Evolutionary conservation across 2,888 invertebrate genomes (phyloP).

Genomic region (Pyrocoelia pectoralis): DNA sequence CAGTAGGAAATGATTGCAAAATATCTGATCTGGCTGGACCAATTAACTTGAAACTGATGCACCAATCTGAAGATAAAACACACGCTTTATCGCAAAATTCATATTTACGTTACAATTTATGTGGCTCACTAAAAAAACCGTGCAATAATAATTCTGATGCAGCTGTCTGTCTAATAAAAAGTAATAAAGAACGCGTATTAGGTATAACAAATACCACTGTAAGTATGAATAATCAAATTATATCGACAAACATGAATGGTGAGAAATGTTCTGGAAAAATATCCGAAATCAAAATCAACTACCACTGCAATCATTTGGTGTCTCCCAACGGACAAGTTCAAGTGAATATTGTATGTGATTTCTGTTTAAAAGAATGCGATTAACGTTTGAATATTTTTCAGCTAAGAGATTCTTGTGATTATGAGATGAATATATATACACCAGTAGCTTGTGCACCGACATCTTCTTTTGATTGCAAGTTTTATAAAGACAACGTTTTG

Average conservation of each 20-base stretch:
- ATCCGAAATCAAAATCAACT: slow-evolving; percentile 8
- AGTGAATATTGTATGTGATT: not conserved
- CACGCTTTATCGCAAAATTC: slow-evolving; percentile 8
- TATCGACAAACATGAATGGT: slow-evolving; percentile 18
- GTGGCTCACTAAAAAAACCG: slow-evolving; percentile 17
- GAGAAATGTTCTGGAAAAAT: slow-evolving; percentile 1
- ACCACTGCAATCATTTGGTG: slow-evolving; percentile 15
- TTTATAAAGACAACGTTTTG: not conserved
- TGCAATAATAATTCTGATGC: slow-evolving; percentile 11
- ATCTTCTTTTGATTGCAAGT: slow-evolving; percentile 7
- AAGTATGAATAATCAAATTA: not conserved
- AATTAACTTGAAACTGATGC: slow-evolving; percentile 8
- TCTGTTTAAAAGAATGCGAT: not conserved
- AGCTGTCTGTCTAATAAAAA: slow-evolving; percentile 17
- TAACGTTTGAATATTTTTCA: slow-evolving; percentile 10
- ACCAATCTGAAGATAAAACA: slow-evolving; percentile 2
- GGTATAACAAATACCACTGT: slow-evolving; percentile 14
- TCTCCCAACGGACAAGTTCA: not conserved
- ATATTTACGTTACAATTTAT: slow-evolving; percentile 25
- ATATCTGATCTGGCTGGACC: slow-evolving; percentile 13
- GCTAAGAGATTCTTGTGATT: slow-evolving; percentile 16
- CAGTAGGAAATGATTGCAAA: slow-evolving; percentile 6
- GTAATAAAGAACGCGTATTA: slow-evolving; percentile 15
- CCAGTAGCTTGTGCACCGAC: slow-evolving; percentile 18
- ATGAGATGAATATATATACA: slow-evolving; percentile 21